Base-by-base conservation (phyloP, 1,140 invertebrate species). In the Teleogryllus occipitalis region DNA sequence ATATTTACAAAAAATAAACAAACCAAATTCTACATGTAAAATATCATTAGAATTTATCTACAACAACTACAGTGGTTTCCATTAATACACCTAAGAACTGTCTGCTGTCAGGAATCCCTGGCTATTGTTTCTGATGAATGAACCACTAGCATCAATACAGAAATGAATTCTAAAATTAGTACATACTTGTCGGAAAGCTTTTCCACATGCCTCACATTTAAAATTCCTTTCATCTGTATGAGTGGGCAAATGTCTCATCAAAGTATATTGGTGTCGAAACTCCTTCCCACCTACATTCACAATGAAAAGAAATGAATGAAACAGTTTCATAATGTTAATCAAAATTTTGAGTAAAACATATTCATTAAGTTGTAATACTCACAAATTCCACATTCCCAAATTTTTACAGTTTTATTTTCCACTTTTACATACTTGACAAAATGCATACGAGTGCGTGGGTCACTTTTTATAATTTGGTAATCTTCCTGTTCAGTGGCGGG, bases 141-240 rank as follows among this genome's bases (percentile, higher is more conserved):
- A 8, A 65, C 54, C 54, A 65, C 7, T 3, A 1, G 2, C 18
- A 65, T 14, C 10, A 65, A 65, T 14, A 65, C 18, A 65, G 18
- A 65, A 65, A 14, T 65, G 7, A 65, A 65, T 39, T 80, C 39
- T 48, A 27, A 76, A n/a, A 74, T 47, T 22, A 76, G 18, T 75
- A 79, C 78, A 76, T 80, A 83, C 90, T 83, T 94, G 93, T 8
- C 92, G 87, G 85, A 96, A 96, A 81, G 93, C 91, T 89, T 94
- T 94, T 18, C 92, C 92, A 84, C 94, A 96, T 76, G 89, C 89
- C 21, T 89, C 89, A 85, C 94, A 96, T 82, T 92, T 91, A 84
- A 93, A 95, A 85, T 95, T 93, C 78, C 94, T 88, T 86, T 95
- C 94, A 81, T 95, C 93, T 39, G 92, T 92, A 84, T 96, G 94